Evolutionary conservation across 2,797 vertebrate species (phyloP), one percentile per base, ranked within the genome.

Genomic region (Cirrhinus mrigala): DNA sequence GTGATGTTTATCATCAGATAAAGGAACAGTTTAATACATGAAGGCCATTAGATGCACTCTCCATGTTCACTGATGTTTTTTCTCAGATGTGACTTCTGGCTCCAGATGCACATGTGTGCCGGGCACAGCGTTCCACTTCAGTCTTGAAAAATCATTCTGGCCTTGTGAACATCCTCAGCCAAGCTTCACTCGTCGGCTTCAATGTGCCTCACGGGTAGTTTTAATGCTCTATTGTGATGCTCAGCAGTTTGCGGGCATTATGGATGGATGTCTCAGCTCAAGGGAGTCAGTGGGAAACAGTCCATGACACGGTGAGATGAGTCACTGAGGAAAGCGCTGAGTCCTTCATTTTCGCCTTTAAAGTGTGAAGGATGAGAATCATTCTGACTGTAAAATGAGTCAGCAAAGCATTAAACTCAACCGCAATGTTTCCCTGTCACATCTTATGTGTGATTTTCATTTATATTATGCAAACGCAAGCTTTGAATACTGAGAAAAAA

Each of bases 251-350:
- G 62, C 2, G 74, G 83, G 29, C 27, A 44, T 84, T 76, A 75
- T 88, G 86, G 91, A 93, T 91, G 91, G 90, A 77, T 77, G 87
- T 90, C 68, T 22, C 24, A 48, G 87, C 89, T 87, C 88, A 62
- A 92, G 92, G 90, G 22, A 85, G 90, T 87, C 81, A 24, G 52
- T 89, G 88, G 78, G 90, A 84, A 90, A 92, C 92, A 90, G 90
- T 92, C 91, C 89, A 85, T 88, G 89, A 92, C 92, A 91, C 87
- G 91, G 92, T 74, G 73, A 86, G 88, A 93, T 93, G 92, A 94
- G 92, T 91, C 91, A 89, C 83, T 5, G n/a, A 87, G 79, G 91
- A 90, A 93, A 92, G 82, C 87, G 93, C 94, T 94, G 93, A 94
- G 89, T 90, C 7, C 83, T 88, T 90, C 62, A 77, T 77, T 88